phyloP scores from a whole-genome alignment of 1,140 invertebrate genomes.

The Drosophila guanche region DNA sequence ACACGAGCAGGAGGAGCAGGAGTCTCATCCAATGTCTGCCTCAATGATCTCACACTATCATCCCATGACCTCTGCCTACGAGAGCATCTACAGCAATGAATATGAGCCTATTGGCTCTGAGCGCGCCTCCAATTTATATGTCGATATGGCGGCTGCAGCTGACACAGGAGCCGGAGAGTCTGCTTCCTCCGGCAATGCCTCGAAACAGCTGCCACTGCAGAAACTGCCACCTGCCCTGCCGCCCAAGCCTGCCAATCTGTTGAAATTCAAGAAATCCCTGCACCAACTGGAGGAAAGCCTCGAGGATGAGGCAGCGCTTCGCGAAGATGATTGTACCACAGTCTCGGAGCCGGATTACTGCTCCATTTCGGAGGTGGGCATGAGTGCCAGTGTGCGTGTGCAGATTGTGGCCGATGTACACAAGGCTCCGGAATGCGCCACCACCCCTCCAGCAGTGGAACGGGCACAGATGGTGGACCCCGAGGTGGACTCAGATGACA shows the following conservation, averaged over 20 bases:
- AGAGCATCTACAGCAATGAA: slow-evolving; percentile 85
- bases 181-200: not conserved
- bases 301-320: slow-evolving; percentile 43
- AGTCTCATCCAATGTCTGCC: not conserved
- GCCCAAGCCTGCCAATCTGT: slow-evolving; percentile 86
- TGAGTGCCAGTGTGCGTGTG: slow-evolving; percentile 58
- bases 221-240: slow-evolving; percentile 85
- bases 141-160: slow-evolving; percentile 83
- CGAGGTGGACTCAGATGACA: slow-evolving; percentile 39
- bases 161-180: not conserved
- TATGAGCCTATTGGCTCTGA: slow-evolving; percentile 84
- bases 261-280: slow-evolving; percentile 76
- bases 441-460: slow-evolving; percentile 35
- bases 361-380: slow-evolving; percentile 84
- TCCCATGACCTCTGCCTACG: slow-evolving; percentile 50
- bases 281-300: slow-evolving; percentile 58
- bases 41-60: slow-evolving; percentile 63
- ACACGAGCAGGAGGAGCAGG: slow-evolving; percentile 16
- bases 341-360: slow-evolving; percentile 85
- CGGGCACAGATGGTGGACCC: slow-evolving; percentile 2
- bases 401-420: slow-evolving; percentile 78
- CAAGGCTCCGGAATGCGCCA: slow-evolving; percentile 56
- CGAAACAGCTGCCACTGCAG: slow-evolving; percentile 9
- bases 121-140: slow-evolving; percentile 82
- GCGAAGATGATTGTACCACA: slow-evolving; percentile 20